phyloP scores from a whole-genome alignment of 2,888 invertebrate genomes.

The Mesorhabditis belari region DNA sequence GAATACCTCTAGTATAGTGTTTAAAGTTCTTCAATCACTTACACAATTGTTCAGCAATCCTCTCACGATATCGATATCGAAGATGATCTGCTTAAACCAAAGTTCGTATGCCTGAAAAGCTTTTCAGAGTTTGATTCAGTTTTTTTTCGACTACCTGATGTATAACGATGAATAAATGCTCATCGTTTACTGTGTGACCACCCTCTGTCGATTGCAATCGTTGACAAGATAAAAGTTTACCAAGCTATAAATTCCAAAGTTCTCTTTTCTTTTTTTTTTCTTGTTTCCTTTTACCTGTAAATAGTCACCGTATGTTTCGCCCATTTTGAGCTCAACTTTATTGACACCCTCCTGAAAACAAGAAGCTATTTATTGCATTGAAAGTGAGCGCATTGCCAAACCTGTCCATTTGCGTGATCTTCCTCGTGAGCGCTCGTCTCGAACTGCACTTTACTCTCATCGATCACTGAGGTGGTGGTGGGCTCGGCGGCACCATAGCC shows the following conservation, averaged over 20 bases:
- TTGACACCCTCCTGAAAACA: constrained; percentile 38
- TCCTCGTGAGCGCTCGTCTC: too few species aligned
- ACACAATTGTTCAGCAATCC: constrained; percentile 62
- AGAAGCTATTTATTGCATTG: not conserved
- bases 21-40: not conserved
- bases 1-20: not conserved
- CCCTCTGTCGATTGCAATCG: constrained; percentile 69
- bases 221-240: constrained; percentile 76
- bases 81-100: constrained; percentile 99
- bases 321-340: constrained; percentile 55
- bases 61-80: constrained; percentile 86
- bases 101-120: constrained; percentile 72
- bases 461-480: not conserved
- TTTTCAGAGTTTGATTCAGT: not conserved
- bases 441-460: not conserved
- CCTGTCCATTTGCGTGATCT: not conserved
- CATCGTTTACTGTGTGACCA: constrained; percentile 32
- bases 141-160: constrained; percentile 15
- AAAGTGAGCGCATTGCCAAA: not conserved
- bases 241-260: constrained; percentile 60
- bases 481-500: not conserved
- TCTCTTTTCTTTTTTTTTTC: not conserved
- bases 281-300: constrained; percentile 60
- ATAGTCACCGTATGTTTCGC: constrained; percentile 83
- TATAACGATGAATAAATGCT: constrained; percentile 33